Conservation (phyloP, 2,113 vertebrate genomes). For the Willisornis vidua region DNA sequence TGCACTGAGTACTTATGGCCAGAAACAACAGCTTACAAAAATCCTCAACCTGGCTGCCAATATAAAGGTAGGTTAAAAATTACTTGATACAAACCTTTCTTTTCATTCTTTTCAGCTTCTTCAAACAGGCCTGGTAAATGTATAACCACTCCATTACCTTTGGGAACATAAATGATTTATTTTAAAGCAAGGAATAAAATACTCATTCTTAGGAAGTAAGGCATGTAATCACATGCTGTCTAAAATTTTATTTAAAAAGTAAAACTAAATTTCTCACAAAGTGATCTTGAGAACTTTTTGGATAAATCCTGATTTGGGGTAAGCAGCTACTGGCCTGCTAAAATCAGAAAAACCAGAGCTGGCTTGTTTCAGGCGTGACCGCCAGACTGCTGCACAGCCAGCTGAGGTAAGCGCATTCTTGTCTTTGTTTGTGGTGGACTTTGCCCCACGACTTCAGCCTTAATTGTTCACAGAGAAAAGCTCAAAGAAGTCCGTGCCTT, state of each 20-base stretch:
- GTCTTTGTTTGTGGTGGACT: slow-evolving; percentile 5
- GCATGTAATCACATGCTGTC: neutral
- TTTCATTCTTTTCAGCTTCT: slow-evolving; percentile 98
- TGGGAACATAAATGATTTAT: slow-evolving; percentile 44
- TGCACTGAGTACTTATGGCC: neutral
- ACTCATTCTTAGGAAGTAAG: neutral
- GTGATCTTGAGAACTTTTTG: neutral
- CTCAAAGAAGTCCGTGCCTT: neutral
- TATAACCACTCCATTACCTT: slow-evolving; percentile 97
- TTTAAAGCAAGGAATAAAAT: neutral
- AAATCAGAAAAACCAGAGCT: neutral
- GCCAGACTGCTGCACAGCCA: neutral
- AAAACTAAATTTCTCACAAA: neutral
- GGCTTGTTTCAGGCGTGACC: neutral
- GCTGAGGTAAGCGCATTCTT: slow-evolving; percentile 47
- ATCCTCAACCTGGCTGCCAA: neutral
- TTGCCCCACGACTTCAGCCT: neutral
- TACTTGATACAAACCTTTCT: slow-evolving; percentile 85
- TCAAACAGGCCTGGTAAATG: slow-evolving; percentile 97
- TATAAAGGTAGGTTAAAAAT: neutral
- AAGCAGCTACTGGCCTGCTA: neutral
- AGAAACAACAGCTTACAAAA: neutral
- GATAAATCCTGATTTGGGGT: neutral
- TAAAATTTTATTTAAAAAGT: neutral
- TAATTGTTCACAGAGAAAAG: neutral